Conservation (phyloP, 2,888 invertebrate genomes). For the Protula sp. region DNA sequence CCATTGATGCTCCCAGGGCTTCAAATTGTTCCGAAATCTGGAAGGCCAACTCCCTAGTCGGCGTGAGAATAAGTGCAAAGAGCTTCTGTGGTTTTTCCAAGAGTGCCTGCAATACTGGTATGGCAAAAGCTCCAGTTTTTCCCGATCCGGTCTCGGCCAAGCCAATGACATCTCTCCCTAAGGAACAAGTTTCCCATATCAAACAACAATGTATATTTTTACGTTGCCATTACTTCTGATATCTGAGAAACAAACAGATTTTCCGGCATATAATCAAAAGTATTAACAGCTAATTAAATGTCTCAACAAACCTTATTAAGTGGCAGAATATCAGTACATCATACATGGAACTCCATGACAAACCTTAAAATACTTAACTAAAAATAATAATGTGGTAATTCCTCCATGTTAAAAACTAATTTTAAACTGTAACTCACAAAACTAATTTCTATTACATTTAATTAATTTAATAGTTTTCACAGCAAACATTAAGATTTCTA, state of each 20-base stretch:
- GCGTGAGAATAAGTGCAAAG: slow-evolving; percentile 68
- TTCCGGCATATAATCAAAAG: neutral
- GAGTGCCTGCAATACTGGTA: slow-evolving; percentile 88
- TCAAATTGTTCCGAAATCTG: slow-evolving; percentile 99
- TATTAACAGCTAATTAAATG: too few species aligned
- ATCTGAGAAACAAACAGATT: neutral
- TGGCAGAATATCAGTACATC: too few species aligned
- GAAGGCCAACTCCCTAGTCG: slow-evolving; percentile 94
- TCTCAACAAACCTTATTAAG: too few species aligned
- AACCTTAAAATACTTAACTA: too few species aligned
- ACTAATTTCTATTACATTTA: neutral
- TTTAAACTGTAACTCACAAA: too few species aligned
- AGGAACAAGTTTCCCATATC: slow-evolving; percentile 28
- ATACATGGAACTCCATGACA: too few species aligned
- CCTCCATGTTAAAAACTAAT: too few species aligned
- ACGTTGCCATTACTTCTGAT: neutral
- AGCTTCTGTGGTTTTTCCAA: slow-evolving; percentile 88
- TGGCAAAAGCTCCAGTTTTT: slow-evolving; percentile 95
- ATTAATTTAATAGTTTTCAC: neutral
- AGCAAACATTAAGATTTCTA: too few species aligned
- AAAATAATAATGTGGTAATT: too few species aligned
- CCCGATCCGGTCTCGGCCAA: slow-evolving; percentile 85
- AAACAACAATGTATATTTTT: too few species aligned
- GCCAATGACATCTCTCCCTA: slow-evolving; percentile 75
- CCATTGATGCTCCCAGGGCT: slow-evolving; percentile 81